These are phyloP conservation scores for Acanthornis magna DNA, from an alignment of 2,797 vertebrate species.

Conservation along the genomic window DNA sequence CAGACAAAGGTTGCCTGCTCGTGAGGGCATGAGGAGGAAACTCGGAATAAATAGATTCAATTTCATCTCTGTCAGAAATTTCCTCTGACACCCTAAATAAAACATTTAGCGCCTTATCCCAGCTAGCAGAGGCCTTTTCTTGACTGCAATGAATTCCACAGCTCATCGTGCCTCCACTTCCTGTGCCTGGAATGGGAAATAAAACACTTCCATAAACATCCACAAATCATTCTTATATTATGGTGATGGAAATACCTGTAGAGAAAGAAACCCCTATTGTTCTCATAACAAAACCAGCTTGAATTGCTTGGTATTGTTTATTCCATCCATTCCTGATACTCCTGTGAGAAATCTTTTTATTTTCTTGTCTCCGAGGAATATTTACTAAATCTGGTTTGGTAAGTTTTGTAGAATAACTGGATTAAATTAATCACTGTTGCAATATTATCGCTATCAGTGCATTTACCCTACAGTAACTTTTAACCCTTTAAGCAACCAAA, in stretches of 20 bases:
- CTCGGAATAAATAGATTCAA: not conserved
- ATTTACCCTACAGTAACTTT: not conserved
- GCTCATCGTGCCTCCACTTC: not conserved
- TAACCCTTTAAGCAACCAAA: not conserved
- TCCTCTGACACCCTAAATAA: constrained; percentile 25
- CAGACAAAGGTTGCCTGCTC: not conserved
- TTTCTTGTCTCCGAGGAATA: not conserved
- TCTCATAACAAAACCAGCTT: not conserved
- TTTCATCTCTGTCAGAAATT: not conserved
- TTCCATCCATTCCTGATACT: not conserved
- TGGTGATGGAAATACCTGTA: not conserved
- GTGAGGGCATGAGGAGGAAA: not conserved
- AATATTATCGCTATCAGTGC: not conserved
- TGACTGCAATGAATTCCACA: not conserved
- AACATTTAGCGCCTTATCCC: constrained; percentile 3
- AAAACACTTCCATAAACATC: not conserved
- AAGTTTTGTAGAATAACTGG: not conserved
- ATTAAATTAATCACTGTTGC: not conserved
- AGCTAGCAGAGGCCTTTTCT: not conserved
- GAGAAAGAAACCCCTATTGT: not conserved
- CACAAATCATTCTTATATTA: not conserved
- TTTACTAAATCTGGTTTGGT: not conserved
- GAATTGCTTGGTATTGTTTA: not conserved
- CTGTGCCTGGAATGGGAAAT: not conserved
- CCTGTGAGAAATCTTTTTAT: not conserved